Conservation (phyloP, 2,888 invertebrate genomes). For the Strigamia transsilvanica region DNA sequence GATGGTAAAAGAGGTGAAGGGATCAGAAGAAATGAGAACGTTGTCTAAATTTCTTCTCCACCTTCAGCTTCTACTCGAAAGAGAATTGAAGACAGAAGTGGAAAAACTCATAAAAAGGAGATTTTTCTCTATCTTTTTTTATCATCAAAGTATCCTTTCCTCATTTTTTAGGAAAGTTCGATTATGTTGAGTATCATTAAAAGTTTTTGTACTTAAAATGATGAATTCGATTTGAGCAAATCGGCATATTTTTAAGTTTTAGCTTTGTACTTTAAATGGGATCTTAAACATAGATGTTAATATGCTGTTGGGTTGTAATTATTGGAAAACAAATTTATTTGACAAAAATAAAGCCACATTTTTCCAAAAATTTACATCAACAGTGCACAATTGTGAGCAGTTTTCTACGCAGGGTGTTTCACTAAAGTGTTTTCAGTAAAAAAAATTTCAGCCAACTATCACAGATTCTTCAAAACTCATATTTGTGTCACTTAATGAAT, state of each 20-base stretch:
- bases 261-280: neutral
- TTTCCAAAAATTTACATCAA: too few relatives aligned
- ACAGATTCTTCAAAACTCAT: too few relatives aligned
- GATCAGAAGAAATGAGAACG: slow-evolving; percentile 22
- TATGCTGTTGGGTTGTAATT: too few relatives aligned
- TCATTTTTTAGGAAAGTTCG: neutral
- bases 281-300: too few relatives aligned
- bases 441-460: too few relatives aligned
- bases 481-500: too few relatives aligned
- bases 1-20: slow-evolving; percentile 19
- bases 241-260: neutral
- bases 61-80: slow-evolving; percentile 11
- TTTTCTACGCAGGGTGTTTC: too few relatives aligned
- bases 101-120: neutral
- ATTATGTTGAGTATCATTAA: neutral
- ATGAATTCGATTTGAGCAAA: neutral
- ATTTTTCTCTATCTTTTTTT: neutral
- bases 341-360: too few relatives aligned
- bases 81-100: slow-evolving; percentile 2
- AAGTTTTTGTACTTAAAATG: neutral
- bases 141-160: neutral
- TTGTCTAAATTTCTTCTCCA: slow-evolving; percentile 35
- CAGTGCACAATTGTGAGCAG: too few relatives aligned
- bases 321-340: too few relatives aligned
- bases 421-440: too few relatives aligned